phyloP scores from a whole-genome alignment of 2,113 vertebrate genomes.

The Erythrocercus mccallii region DNA sequence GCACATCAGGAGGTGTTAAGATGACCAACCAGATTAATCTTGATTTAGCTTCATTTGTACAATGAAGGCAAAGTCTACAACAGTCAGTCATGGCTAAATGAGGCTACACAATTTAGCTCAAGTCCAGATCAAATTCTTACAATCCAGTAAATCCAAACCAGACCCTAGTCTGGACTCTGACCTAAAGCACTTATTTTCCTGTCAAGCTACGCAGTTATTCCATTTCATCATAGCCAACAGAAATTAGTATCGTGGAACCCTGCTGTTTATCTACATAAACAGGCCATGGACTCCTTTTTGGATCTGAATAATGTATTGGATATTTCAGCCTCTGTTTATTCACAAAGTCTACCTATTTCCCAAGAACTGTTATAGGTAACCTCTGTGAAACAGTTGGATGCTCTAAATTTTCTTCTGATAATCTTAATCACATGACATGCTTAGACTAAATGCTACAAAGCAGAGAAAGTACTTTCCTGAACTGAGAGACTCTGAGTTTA shows the following conservation, averaged over 20 bases:
- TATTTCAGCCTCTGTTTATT: neutral
- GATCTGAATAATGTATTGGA: neutral
- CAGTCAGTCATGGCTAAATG: neutral
- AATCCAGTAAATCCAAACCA: neutral
- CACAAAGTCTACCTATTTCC: neutral
- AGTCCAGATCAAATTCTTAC: neutral
- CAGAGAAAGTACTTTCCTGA: neutral
- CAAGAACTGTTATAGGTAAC: neutral
- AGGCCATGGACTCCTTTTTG: neutral
- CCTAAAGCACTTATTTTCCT: neutral
- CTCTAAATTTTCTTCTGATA: neutral
- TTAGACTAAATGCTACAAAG: neutral
- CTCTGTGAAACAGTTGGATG: neutral
- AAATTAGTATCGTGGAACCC: neutral
- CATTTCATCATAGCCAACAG: neutral
- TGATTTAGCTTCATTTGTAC: slow-evolving; percentile 9
- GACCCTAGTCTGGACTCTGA: neutral
- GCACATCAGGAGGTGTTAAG: neutral
- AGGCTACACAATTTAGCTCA: neutral
- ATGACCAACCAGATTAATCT: slow-evolving; percentile 16
- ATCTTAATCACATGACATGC: neutral
- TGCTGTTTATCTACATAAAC: neutral
- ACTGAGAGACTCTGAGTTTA: neutral
- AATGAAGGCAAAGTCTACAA: neutral
- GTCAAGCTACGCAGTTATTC: neutral